Conservation (phyloP, 1,140 invertebrate genomes). For the Zophobas morio region DNA sequence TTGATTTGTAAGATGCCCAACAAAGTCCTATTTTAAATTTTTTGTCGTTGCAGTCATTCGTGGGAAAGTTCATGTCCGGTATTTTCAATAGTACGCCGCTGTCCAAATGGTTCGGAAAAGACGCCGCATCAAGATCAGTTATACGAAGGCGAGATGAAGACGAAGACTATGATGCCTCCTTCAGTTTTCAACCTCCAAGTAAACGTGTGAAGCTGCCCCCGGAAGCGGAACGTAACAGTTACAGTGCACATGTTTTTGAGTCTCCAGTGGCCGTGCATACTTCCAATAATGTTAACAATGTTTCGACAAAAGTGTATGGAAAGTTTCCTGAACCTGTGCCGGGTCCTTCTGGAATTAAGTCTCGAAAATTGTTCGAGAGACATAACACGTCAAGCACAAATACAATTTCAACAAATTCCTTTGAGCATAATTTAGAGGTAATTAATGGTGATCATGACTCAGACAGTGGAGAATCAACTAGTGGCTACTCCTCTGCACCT, state of each 20-base stretch:
- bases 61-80: slow-evolving; percentile 69
- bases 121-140: slow-evolving; percentile 63
- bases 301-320: slow-evolving; percentile 42
- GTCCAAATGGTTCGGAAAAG: slow-evolving; percentile 69
- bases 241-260: slow-evolving; percentile 58
- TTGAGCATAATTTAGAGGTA: slow-evolving; percentile 40
- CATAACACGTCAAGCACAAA: slow-evolving; percentile 41
- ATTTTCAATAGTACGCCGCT: slow-evolving; percentile 68
- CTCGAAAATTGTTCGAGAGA: slow-evolving; percentile 56
- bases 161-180: slow-evolving; percentile 63
- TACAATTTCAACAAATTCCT: slow-evolving; percentile 31
- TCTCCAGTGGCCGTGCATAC: slow-evolving; percentile 43
- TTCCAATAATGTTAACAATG: slow-evolving; percentile 50
- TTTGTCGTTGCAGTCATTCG: slow-evolving; percentile 69
- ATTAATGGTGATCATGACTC: slow-evolving; percentile 61
- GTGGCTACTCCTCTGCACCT: slow-evolving; percentile 65
- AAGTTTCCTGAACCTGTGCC: slow-evolving; percentile 60
- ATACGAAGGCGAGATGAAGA: slow-evolving; percentile 67
- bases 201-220: slow-evolving; percentile 66
- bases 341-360: slow-evolving; percentile 60
- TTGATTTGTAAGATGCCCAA: slow-evolving; percentile 39
- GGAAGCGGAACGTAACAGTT: slow-evolving; percentile 50
- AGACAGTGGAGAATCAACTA: slow-evolving; percentile 66
- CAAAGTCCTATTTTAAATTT: slow-evolving; percentile 35
- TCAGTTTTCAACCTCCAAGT: slow-evolving; percentile 66